Evolutionary conservation across 2,888 invertebrate species (phyloP).

Genomic region (Cryptus viduatorius): DNA sequence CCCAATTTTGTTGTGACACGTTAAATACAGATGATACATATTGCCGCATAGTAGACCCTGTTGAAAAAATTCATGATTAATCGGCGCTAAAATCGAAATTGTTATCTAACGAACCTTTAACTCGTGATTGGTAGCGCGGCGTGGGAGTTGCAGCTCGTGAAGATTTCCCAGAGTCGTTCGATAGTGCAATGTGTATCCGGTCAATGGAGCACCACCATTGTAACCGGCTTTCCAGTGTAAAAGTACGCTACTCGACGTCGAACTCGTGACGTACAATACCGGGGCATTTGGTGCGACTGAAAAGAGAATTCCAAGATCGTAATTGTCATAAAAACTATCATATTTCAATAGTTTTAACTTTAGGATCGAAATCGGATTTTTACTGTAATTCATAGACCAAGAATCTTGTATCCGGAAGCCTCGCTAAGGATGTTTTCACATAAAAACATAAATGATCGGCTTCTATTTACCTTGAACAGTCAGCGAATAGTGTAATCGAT

Average conservation of each 20-base stretch:
- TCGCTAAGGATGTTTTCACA: too few relatives aligned
- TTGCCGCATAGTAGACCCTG: constrained; percentile 90
- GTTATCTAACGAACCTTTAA: constrained; percentile 85
- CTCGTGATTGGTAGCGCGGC: constrained; percentile 89
- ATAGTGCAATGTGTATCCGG: constrained; percentile 89
- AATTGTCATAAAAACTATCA: too few relatives aligned
- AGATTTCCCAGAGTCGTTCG: constrained; percentile 88
- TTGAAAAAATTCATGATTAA: background rate
- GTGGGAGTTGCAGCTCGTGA: constrained; percentile 88
- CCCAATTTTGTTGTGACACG: constrained; percentile 90
- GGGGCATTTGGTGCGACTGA: constrained; percentile 91
- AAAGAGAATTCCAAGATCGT: constrained; percentile 50
- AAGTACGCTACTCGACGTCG: constrained; percentile 91
- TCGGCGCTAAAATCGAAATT: background rate
- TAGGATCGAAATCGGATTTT: background rate
- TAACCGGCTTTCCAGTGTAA: constrained; percentile 91
- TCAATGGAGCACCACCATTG: constrained; percentile 89
- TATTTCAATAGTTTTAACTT: too few relatives aligned
- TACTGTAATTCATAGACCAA: too few relatives aligned
- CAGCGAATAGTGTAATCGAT: constrained; percentile 88
- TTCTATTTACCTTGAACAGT: constrained; percentile 87
- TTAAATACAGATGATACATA: constrained; percentile 90
- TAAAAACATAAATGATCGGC: background rate
- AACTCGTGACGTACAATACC: constrained; percentile 90
- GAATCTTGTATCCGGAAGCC: too few relatives aligned